A percentile compares a stretch with the other conserved stretches of the same genome.
These are phyloP conservation scores for Adelosebastes latens DNA, from an alignment of 2,797 vertebrate genomes.

Conservation along the genomic window DNA sequence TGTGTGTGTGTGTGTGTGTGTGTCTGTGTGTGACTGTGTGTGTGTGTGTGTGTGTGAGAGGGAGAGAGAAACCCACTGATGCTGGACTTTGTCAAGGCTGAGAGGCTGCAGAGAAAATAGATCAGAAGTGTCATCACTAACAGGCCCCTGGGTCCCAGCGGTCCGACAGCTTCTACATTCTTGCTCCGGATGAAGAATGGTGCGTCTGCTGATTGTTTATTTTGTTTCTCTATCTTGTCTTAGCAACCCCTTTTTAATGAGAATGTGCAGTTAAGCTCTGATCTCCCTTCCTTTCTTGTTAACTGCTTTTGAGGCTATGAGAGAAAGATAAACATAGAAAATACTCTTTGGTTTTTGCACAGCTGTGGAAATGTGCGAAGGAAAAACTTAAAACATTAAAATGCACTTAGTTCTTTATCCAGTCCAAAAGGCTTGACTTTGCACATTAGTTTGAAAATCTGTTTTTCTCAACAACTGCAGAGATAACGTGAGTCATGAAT, in stretches of 20 bases:
- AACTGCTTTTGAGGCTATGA: conserved; percentile 53
- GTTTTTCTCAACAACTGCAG: conserved; percentile 30
- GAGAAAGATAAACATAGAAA: conserved; percentile 72
- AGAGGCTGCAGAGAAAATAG: conserved; percentile 71
- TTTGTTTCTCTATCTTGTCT: conserved; percentile 81
- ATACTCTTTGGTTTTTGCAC: conserved; percentile 53
- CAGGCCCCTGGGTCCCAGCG: conserved; percentile 56
- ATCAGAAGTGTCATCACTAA: conserved; percentile 78
- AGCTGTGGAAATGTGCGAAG: conserved; percentile 34
- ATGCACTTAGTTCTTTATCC: conserved; percentile 1
- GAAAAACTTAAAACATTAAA: conserved; percentile 8
- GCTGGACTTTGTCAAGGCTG: conserved; percentile 77
- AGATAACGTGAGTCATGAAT: conserved; percentile 51
- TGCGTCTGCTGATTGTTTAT: conserved; percentile 75
- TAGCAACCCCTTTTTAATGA: conserved; percentile 74
- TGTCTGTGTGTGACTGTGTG: conserved; percentile 16
- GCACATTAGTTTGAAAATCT: conserved; percentile 20
- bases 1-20: conserved; percentile 36
- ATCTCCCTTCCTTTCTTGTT: conserved; percentile 55
- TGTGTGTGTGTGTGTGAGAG: conserved; percentile 37
- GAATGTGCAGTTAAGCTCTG: conserved; percentile 67
- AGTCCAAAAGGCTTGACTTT: conserved; percentile 7
- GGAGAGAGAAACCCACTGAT: conserved; percentile 43
- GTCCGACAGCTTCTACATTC: conserved; percentile 72
- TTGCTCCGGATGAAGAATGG: conserved; percentile 71